A percentile compares a stretch with the other conserved stretches of the same genome.
phyloP scores from a whole-genome alignment of 2,113 vertebrate species.

The Crotalus horridus region DNA sequence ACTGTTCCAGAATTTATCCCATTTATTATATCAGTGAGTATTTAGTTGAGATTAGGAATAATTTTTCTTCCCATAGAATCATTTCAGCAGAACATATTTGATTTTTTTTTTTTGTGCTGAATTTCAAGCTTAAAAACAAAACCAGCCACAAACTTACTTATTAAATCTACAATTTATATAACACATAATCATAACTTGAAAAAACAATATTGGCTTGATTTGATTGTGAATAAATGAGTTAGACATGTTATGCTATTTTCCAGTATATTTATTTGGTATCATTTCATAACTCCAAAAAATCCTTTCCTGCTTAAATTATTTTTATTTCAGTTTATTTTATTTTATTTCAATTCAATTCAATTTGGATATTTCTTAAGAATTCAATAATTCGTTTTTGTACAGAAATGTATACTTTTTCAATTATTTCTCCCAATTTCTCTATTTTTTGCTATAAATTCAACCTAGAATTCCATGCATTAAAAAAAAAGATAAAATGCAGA shows the following conservation, averaged over 20 bases:
- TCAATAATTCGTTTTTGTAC: too few species aligned
- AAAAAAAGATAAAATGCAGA: neutral
- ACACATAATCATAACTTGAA: neutral
- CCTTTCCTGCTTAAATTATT: too few species aligned
- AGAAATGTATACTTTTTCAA: too few species aligned
- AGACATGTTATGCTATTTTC: neutral
- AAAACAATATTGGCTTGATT: neutral
- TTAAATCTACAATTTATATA: neutral
- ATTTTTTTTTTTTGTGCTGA: neutral
- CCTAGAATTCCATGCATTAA: neutral
- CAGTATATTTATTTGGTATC: neutral
- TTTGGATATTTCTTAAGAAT: too few species aligned
- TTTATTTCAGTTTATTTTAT: too few species aligned
- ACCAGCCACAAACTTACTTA: neutral
- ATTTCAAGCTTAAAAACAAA: neutral
- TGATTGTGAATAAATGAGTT: neutral
- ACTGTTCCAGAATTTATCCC: neutral
- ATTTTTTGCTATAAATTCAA: neutral
- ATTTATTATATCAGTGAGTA: neutral
- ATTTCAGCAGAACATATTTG: neutral
- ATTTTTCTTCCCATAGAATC: neutral
- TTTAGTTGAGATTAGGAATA: neutral
- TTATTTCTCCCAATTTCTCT: neutral
- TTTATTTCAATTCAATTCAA: too few species aligned
- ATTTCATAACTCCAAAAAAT: neutral